Evolutionary conservation across 2,888 invertebrate genomes (phyloP), one percentile per base, ranked within the genome.

Genomic region (Hyposoter dolosus): DNA sequence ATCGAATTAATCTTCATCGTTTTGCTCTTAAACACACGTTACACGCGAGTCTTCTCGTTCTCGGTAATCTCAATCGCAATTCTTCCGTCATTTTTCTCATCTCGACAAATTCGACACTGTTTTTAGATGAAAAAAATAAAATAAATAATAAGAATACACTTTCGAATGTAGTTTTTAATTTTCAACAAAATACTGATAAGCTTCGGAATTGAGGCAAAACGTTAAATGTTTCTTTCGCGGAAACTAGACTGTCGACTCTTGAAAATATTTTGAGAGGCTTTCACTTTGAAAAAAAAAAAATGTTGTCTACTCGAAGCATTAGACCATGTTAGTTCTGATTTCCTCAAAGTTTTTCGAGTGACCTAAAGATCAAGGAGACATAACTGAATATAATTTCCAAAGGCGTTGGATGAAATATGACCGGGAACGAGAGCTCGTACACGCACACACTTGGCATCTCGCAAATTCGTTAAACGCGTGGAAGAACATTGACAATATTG

Each of bases 1-100:
- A 88, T 85, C 82, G 84, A 85, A 84, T 82, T 84, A 80, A 88
- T 88, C 87, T 78, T 43, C 4, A 60, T 75, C 65, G n/a, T 35
- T 53, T 40, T 23, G 50, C 15, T 75, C 60, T 28, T 60, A 28
- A 45, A 17, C 53, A 60, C 45, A 63, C 63, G 63, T 56, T 19
- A 63, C 43, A 28, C 15, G 47, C 7, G 12, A 53, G 74, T 12
- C n/a, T 6, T 35, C 32, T 28, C 63, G 63, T 32, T 15, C 63
- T n/a, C 75, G 60, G 63, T 76, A 12, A 28, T 60, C 60, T 15
- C 60, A 60, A 60, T 60, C 2, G 28, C 12, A 10, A 28, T 56
- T 56, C 12, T 12, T 56, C 19, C 6, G 0, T 53, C n/a, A 53
- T 7, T 53, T 0, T 53, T 15, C 1, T 60, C 6, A 1, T 5